A percentile compares a stretch with the other conserved stretches of the same genome.
Evolutionary conservation across 2,888 invertebrate genomes (phyloP).

Genomic region (Spilosoma lubricipeda): DNA sequence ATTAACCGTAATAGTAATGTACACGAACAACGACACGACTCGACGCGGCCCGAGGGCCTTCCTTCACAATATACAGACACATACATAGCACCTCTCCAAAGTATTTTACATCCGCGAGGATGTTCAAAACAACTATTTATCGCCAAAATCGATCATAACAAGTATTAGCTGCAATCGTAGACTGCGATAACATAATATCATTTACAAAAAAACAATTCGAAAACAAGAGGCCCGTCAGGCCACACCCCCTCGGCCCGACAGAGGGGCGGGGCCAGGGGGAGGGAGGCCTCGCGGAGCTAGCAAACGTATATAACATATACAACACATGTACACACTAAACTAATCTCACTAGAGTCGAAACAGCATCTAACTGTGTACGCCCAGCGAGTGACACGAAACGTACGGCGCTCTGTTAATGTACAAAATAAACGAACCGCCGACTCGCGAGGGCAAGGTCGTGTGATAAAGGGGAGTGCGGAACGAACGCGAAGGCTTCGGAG

Average conservation of each 20-base stretch:
- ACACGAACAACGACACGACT: slow-evolving; percentile 74
- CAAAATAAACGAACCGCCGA: slow-evolving; percentile 1
- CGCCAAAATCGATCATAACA: slow-evolving; percentile 43
- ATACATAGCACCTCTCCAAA: slow-evolving; percentile 68
- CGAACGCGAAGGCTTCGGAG: background rate
- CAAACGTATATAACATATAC: slow-evolving; percentile 37
- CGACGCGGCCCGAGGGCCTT: slow-evolving; percentile 40
- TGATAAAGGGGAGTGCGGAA: background rate
- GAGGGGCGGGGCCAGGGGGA: background rate
- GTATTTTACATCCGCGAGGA: slow-evolving; percentile 64
- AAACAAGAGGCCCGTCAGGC: slow-evolving; percentile 38
- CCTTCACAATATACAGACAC: slow-evolving; percentile 47
- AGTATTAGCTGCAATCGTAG: slow-evolving; percentile 49
- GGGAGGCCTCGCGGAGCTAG: slow-evolving; percentile 12
- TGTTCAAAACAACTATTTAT: slow-evolving; percentile 43
- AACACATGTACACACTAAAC: slow-evolving; percentile 49
- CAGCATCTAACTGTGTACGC: slow-evolving; percentile 63
- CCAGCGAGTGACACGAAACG: slow-evolving; percentile 35
- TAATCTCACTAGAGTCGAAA: slow-evolving; percentile 69
- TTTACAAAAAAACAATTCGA: slow-evolving; percentile 56
- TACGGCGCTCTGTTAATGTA: slow-evolving; percentile 11
- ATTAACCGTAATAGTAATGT: slow-evolving; percentile 73
- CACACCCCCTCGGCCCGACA: slow-evolving; percentile 7
- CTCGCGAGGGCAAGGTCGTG: background rate
- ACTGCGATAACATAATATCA: slow-evolving; percentile 54